Evolutionary conservation across 1,140 invertebrate genomes (phyloP).

Genomic region (Bilobella aurantiaca): DNA sequence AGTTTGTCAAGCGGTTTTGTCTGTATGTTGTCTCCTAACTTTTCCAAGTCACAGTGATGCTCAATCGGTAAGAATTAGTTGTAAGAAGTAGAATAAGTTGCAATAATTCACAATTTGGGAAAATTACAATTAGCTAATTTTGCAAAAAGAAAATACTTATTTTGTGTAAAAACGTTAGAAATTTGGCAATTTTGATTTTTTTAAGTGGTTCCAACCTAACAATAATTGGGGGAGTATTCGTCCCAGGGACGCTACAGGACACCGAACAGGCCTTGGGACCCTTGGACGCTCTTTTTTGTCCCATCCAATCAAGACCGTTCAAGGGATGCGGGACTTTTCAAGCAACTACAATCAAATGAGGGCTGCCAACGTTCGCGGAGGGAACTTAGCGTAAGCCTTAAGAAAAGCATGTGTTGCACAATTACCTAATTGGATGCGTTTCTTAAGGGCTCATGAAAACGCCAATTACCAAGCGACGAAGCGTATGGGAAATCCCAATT

Average conservation of each 20-base stretch:
- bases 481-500: not conserved
- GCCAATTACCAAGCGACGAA: constrained; percentile 5
- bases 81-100: too few relatives aligned
- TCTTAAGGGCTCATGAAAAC: not conserved
- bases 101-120: too few relatives aligned
- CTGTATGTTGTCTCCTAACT: too few relatives aligned
- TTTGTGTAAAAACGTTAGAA: too few relatives aligned
- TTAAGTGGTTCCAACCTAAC: not conserved
- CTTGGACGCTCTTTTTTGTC: not conserved
- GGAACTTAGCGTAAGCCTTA: constrained; percentile 1
- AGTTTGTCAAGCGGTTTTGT: too few relatives aligned
- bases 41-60: too few relatives aligned
- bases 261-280: constrained; percentile 4
- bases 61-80: too few relatives aligned
- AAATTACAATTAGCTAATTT: too few relatives aligned
- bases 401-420: too few relatives aligned
- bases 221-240: not conserved
- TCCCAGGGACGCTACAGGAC: not conserved
- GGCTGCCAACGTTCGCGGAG: not conserved
- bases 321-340: not conserved
- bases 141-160: too few relatives aligned
- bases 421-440: too few relatives aligned
- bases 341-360: constrained; percentile 1
- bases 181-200: not conserved
- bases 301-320: not conserved